A percentile compares a stretch with the other conserved stretches of the same genome.
Conservation (phyloP, 2,888 invertebrate genomes). For the Entomobrya proxima region DNA sequence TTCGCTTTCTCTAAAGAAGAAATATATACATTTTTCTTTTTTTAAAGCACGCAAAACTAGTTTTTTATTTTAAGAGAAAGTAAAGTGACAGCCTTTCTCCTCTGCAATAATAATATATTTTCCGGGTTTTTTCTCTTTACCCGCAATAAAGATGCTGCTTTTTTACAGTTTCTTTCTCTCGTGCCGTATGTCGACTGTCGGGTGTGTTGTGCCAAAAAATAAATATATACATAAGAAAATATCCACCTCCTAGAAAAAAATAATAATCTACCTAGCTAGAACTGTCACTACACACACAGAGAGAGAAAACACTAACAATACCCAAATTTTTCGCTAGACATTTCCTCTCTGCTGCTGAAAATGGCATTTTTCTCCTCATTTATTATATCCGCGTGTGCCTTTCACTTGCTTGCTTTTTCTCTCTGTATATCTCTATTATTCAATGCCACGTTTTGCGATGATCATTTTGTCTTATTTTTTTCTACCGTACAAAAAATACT, state of each 20-base stretch:
- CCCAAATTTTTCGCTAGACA: slow-evolving; percentile 29
- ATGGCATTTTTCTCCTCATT: slow-evolving; percentile 45
- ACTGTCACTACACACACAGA: background rate
- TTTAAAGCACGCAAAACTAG: background rate
- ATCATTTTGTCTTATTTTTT: slow-evolving; percentile 8
- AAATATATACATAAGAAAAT: background rate
- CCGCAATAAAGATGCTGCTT: slow-evolving; percentile 7
- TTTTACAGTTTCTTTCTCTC: background rate
- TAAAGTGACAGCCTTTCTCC: slow-evolving; percentile 45
- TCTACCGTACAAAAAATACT: no score
- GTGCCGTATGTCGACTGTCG: background rate
- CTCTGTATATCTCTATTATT: slow-evolving; percentile 1
- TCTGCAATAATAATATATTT: slow-evolving; percentile 36
- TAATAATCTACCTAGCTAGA: background rate
- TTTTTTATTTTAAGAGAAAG: background rate
- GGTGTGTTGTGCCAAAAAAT: background rate
- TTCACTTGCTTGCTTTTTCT: no score
- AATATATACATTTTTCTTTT: no score
- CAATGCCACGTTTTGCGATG: slow-evolving; percentile 13
- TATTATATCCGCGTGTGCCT: slow-evolving; percentile 24
- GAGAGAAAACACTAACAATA: slow-evolving; percentile 10
- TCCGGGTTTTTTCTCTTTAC: background rate
- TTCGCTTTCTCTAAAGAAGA: background rate
- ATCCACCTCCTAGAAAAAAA: no score
- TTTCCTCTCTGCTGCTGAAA: slow-evolving; percentile 32